Evolutionary conservation across 2,797 vertebrate genomes (phyloP).

Genomic region (Megalops cyprinoides): DNA sequence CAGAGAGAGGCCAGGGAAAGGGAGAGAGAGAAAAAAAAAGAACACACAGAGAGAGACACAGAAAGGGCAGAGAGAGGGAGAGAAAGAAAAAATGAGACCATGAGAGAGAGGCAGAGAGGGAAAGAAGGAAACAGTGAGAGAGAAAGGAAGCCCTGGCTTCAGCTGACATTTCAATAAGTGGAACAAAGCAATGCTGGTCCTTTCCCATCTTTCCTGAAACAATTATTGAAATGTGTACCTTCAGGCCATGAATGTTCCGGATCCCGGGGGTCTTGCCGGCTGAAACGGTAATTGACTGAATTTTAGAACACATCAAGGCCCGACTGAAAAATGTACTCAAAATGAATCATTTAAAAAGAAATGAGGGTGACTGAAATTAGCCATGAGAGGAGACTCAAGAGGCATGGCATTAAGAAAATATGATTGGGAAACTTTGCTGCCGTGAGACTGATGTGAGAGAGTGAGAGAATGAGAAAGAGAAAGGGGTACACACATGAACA

Average conservation of each 20-base stretch:
- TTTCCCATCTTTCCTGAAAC: constrained; percentile 92
- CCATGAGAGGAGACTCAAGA: constrained; percentile 78
- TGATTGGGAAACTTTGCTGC: constrained; percentile 65
- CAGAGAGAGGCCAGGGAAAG: too few relatives aligned
- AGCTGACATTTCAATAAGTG: constrained; percentile 99
- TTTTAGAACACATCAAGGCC: too few relatives aligned
- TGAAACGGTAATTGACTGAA: constrained; percentile 99
- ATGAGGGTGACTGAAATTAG: constrained; percentile 93
- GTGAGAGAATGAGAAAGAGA: neutral
- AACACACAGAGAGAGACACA: constrained; percentile 40
- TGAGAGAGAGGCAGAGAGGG: neutral
- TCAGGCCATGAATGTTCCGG: constrained; percentile 99
- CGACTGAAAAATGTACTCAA: constrained; percentile 89
- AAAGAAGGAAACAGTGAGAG: constrained; percentile 47
- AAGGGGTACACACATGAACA: too few relatives aligned
- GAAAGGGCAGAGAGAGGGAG: constrained; percentile 47
- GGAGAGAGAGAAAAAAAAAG: constrained; percentile 48
- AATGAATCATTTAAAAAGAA: constrained; percentile 91
- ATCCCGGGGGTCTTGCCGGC: constrained; percentile 99
- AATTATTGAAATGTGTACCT: constrained; percentile 99
- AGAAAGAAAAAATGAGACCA: constrained; percentile 45
- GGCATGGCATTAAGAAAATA: constrained; percentile 73
- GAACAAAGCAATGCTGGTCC: constrained; percentile 95
- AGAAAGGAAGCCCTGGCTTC: constrained; percentile 93
- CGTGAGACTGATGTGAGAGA: constrained; percentile 64